These are phyloP conservation scores for Danionella dracula DNA, from an alignment of 2,797 vertebrate species.

Conservation along the genomic window DNA sequence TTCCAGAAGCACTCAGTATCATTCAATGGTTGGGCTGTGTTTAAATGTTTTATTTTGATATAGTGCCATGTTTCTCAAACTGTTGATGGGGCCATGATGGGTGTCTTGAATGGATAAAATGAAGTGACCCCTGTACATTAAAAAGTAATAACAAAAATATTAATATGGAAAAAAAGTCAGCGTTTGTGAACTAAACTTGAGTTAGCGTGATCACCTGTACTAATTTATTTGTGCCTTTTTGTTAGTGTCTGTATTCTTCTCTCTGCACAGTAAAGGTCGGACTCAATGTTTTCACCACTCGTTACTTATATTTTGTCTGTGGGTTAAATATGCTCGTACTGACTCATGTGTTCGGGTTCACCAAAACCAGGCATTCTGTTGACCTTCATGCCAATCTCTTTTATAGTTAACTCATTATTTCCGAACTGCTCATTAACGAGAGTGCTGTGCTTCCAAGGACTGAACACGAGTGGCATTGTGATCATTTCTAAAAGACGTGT, in stretches of 20 bases:
- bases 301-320: neutral
- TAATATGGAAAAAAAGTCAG: neutral
- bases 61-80: neutral
- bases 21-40: too few species aligned
- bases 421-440: neutral
- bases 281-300: neutral
- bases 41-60: too few species aligned
- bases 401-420: neutral
- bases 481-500: neutral
- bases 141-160: neutral
- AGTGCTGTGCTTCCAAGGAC: neutral
- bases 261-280: slow-evolving; percentile 24
- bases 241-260: neutral
- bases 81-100: neutral
- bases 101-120: neutral
- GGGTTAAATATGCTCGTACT: neutral
- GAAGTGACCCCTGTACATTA: neutral
- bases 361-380: neutral
- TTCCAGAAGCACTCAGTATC: neutral
- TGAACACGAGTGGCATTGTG: neutral
- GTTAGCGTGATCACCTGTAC: slow-evolving; percentile 5
- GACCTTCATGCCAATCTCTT: neutral
- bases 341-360: neutral
- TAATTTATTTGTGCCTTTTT: slow-evolving; percentile 29
- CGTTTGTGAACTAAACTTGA: neutral